phyloP scores from a whole-genome alignment of 2,113 vertebrate species.

The Laticauda colubrina region DNA sequence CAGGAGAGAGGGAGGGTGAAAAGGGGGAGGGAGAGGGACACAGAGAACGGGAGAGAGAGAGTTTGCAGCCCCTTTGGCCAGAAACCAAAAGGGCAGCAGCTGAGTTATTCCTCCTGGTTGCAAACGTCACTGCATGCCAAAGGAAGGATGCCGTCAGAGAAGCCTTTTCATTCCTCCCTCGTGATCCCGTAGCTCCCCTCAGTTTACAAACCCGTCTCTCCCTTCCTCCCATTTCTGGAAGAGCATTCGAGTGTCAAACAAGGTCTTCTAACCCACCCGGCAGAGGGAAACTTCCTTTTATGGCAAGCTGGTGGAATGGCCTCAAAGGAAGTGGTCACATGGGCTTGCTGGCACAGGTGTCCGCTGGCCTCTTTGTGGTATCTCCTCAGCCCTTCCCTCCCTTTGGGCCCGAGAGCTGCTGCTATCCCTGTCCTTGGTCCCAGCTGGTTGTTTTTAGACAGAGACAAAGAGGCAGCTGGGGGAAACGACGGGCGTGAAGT shows the following conservation, averaged over 20 bases:
- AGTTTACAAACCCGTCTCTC: constrained; percentile 43
- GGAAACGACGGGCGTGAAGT: constrained; percentile 51
- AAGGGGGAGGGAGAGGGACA: no score
- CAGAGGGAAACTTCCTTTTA: constrained; percentile 68
- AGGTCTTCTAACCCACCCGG: constrained; percentile 46
- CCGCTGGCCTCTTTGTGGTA: constrained; percentile 57
- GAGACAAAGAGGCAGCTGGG: constrained; percentile 58
- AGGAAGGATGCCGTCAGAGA: background rate
- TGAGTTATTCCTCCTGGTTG: background rate
- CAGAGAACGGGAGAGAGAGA: background rate
- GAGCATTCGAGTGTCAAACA: constrained; percentile 59
- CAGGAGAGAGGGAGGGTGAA: no score
- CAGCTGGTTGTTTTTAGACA: constrained; percentile 46
- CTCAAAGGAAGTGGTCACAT: constrained; percentile 62
- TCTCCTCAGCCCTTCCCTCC: constrained; percentile 63
- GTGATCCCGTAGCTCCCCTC: constrained; percentile 20
- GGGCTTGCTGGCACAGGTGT: constrained; percentile 64
- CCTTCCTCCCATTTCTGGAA: constrained; percentile 48
- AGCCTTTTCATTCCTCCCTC: background rate
- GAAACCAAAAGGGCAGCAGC: background rate
- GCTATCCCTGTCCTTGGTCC: constrained; percentile 58
- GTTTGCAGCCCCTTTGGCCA: background rate
- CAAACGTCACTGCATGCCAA: background rate
- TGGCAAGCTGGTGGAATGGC: constrained; percentile 62
- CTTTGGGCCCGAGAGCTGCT: constrained; percentile 56